Evolutionary conservation across 2,113 vertebrate genomes (phyloP).

Genomic region (Arenaria interpres): DNA sequence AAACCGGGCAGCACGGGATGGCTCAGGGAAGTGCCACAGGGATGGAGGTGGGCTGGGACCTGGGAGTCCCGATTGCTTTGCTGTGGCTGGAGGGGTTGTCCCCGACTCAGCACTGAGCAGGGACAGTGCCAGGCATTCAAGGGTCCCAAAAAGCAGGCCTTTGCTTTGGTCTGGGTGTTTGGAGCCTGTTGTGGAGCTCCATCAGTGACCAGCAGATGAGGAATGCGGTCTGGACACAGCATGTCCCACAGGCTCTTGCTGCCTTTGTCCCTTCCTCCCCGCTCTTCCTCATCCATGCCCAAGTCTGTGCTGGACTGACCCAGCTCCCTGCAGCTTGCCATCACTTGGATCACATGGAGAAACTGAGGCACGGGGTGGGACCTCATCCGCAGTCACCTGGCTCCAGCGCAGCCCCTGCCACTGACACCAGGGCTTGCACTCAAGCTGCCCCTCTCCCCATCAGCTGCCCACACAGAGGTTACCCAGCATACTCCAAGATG

Average conservation of each 20-base stretch:
- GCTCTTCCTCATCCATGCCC: rapidly evolving
- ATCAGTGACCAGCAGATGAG: not conserved
- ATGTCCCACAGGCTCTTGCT: not conserved
- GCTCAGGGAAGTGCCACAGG: rapidly evolving
- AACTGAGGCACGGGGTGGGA: not conserved
- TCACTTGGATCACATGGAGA: not conserved
- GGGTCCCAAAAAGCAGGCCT: not conserved
- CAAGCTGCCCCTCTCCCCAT: not conserved
- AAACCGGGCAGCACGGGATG: rapidly evolving
- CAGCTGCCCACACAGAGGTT: not conserved
- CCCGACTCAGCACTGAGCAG: not conserved
- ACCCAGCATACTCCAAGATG: not conserved
- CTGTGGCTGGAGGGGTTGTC: not conserved
- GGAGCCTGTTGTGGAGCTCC: not conserved
- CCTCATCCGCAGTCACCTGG: not conserved
- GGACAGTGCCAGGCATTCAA: not conserved
- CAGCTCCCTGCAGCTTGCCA: not conserved
- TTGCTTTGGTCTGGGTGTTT: not conserved
- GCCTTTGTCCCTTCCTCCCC: not conserved
- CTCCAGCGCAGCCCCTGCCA: not conserved
- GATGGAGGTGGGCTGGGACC: not conserved
- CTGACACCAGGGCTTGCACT: not conserved
- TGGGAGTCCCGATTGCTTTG: not conserved
- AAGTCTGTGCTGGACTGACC: not conserved
- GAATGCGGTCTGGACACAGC: not conserved